Evolutionary conservation across 2,113 vertebrate species (phyloP).

Genomic region (Galemys pyrenaicus): DNA sequence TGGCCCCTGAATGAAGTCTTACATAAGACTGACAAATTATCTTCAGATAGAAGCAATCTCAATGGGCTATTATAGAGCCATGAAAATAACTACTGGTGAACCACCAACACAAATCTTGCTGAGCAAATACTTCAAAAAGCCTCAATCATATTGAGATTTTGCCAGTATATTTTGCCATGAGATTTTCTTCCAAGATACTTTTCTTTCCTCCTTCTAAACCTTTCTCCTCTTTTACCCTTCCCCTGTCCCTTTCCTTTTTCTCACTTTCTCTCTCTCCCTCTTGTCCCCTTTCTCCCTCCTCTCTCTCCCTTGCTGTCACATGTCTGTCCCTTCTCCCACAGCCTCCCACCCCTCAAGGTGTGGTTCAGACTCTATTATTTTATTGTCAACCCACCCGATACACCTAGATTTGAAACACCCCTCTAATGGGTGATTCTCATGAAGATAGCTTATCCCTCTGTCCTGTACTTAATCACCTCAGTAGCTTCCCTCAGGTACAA

Average conservation of each 20-base stretch:
- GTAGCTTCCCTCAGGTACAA: not conserved
- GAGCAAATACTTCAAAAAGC: not conserved
- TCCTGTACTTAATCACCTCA: not conserved
- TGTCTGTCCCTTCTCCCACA: accelerated
- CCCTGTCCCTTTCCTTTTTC: accelerated
- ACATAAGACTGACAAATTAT: conserved; percentile 57
- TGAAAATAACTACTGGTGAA: not conserved
- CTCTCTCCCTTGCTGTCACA: not conserved
- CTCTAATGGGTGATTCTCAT: not conserved
- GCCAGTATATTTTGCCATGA: not conserved
- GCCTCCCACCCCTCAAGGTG: too few species aligned
- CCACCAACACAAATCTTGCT: conserved; percentile 44
- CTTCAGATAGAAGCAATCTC: conserved; percentile 28
- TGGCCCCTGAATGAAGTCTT: conserved; percentile 45
- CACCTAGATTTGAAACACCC: not conserved
- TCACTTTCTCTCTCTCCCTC: too few species aligned
- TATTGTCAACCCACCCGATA: not conserved
- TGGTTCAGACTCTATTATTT: not conserved
- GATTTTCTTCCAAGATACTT: not conserved
- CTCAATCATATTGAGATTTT: not conserved
- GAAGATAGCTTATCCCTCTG: not conserved
- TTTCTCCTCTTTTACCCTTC: accelerated
- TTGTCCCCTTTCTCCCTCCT: too few species aligned
- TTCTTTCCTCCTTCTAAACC: not conserved
- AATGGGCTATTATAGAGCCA: not conserved